Conservation (phyloP, 1,140 invertebrate species). For the Drosophila setifemur region DNA sequence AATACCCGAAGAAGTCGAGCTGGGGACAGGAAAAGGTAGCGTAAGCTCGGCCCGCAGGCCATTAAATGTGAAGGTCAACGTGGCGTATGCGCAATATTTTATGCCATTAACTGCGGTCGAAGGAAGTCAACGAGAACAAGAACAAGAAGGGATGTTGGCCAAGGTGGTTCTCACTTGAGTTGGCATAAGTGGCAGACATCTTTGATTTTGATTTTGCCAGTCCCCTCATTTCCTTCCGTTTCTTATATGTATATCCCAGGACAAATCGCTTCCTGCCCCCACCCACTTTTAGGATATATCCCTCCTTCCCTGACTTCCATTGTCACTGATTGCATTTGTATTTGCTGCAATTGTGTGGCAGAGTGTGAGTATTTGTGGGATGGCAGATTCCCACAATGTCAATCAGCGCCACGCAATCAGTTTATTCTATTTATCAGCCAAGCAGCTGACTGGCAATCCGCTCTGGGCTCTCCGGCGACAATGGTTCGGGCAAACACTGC, state of each 20-base stretch:
- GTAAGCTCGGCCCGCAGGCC: constrained; percentile 6
- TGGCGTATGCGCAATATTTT: constrained; percentile 61
- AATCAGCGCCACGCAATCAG: constrained; percentile 70
- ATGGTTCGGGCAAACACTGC: constrained; percentile 28
- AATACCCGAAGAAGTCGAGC: not conserved
- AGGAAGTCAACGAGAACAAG: not conserved
- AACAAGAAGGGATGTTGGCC: not conserved
- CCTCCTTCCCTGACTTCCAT: not conserved
- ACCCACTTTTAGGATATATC: too few relatives aligned
- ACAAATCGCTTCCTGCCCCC: constrained; percentile 46
- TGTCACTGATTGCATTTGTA: constrained; percentile 65
- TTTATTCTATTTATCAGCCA: constrained; percentile 74
- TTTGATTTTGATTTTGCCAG: constrained; percentile 4
- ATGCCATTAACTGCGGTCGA: constrained; percentile 31
- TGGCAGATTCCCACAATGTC: constrained; percentile 58
- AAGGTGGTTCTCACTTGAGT: constrained; percentile 8
- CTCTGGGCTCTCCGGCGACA: constrained; percentile 25
- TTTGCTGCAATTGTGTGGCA: constrained; percentile 50
- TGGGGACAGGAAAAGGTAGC: constrained; percentile 47
- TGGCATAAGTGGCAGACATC: constrained; percentile 32
- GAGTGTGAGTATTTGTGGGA: not conserved
- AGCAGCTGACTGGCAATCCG: constrained; percentile 66
- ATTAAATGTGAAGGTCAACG: constrained; percentile 36
- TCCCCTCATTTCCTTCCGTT: constrained; percentile 22
- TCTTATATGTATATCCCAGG: constrained; percentile 23